Conservation (phyloP, 2,113 vertebrate species). For the Trematomus loennbergii region DNA sequence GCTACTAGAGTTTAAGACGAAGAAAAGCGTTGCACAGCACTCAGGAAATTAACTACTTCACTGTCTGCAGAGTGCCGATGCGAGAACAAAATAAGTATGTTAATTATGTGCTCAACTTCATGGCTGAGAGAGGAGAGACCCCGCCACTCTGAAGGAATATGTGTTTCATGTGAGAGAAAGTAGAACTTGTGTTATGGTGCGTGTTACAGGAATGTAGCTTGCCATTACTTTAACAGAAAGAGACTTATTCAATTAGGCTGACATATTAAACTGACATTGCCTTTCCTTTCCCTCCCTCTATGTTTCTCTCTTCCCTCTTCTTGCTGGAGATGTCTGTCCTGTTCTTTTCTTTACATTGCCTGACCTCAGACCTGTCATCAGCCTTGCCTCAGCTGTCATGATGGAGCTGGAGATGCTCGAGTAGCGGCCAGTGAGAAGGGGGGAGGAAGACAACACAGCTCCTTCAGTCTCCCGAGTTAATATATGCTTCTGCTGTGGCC, state of each 20-base stretch:
- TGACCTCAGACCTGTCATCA: slow-evolving; percentile 52
- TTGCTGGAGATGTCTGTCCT: not conserved
- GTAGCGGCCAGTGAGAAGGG: slow-evolving; percentile 23
- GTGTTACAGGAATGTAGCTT: too few species aligned
- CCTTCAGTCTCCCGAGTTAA: slow-evolving; percentile 57
- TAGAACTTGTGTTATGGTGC: too few species aligned
- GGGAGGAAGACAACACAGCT: slow-evolving; percentile 37
- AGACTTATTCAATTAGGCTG: too few species aligned
- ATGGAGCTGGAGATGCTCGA: slow-evolving; percentile 13
- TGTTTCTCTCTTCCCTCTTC: not conserved
- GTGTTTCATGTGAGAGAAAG: too few species aligned
- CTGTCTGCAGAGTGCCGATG: too few species aligned
- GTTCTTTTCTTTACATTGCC: slow-evolving; percentile 30
- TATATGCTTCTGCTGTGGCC: slow-evolving; percentile 57
- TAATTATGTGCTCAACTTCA: slow-evolving; percentile 26
- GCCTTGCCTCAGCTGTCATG: slow-evolving; percentile 29
- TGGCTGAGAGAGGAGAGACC: too few species aligned
- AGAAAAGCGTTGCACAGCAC: not conserved
- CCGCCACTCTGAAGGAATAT: too few species aligned
- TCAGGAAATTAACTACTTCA: not conserved
- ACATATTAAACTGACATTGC: not conserved
- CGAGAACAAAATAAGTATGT: not conserved
- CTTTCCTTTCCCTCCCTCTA: not conserved
- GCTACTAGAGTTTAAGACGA: not conserved
- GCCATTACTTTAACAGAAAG: too few species aligned